phyloP scores from a whole-genome alignment of 1,140 invertebrate species.

The Achroia grisella region DNA sequence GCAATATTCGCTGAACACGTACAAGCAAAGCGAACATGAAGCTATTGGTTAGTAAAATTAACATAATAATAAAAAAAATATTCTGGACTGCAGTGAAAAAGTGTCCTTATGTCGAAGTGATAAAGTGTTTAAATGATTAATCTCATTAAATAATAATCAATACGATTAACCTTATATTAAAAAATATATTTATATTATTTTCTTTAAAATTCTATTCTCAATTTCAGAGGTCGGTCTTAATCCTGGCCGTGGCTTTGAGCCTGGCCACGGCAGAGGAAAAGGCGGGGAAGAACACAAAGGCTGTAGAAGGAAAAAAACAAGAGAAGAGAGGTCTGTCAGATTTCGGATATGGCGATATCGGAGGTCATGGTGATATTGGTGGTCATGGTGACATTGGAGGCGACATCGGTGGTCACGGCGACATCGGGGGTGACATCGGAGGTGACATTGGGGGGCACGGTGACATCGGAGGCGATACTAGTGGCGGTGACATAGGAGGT shows the following conservation, averaged over 20 bases:
- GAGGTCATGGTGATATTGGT: constrained; percentile 44
- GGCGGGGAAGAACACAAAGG: constrained; percentile 71
- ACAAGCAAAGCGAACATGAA: constrained; percentile 63
- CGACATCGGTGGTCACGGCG: constrained; percentile 18
- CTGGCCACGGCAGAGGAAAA: constrained; percentile 72
- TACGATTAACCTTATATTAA: too few relatives aligned
- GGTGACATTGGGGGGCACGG: constrained; percentile 6
- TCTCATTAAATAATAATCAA: too few relatives aligned
- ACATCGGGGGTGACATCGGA: constrained; percentile 13
- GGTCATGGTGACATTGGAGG: background rate
- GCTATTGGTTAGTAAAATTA: constrained; percentile 56
- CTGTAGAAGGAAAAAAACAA: constrained; percentile 76
- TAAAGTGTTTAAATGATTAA: background rate
- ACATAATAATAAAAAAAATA: constrained; percentile 13
- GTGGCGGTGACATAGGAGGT: constrained; percentile 24
- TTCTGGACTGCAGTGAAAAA: constrained; percentile 10
- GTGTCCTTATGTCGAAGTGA: constrained; percentile 1
- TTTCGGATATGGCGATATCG: constrained; percentile 64
- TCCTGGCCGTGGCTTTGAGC: constrained; percentile 70
- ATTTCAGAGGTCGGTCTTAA: constrained; percentile 62
- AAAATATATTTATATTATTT: too few relatives aligned
- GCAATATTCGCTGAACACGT: constrained; percentile 52
- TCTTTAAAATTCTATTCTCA: constrained; percentile 9
- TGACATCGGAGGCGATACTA: constrained; percentile 13
- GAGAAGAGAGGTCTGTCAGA: constrained; percentile 79